Conservation (phyloP, 2,797 vertebrate genomes). For the Mormyrops boulengeri region DNA sequence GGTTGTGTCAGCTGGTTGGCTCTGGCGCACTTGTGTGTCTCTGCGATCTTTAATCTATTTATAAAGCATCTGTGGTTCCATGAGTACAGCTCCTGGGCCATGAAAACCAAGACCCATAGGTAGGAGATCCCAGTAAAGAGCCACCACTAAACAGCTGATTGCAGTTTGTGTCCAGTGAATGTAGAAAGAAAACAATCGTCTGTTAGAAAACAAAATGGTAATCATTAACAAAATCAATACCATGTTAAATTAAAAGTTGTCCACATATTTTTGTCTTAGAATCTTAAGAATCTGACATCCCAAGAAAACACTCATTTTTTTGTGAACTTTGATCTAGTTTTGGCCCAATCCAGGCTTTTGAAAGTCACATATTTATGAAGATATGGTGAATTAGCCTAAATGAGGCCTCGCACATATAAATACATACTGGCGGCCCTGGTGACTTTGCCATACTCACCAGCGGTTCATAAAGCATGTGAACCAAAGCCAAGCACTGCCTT, state of each 20-base stretch:
- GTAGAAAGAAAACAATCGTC: not conserved
- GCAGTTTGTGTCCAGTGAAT: not conserved
- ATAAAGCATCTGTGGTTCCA: not conserved
- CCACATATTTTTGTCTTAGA: not conserved
- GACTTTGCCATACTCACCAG: not conserved
- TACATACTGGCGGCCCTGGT: not conserved
- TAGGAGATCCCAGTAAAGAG: not conserved
- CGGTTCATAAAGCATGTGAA: not conserved
- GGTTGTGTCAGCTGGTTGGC: not conserved
- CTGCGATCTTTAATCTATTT: conserved; percentile 7
- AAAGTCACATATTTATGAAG: not conserved
- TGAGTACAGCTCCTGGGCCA: not conserved
- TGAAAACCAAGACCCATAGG: not conserved
- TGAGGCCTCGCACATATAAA: not conserved
- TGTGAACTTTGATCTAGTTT: not conserved
- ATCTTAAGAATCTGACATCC: not conserved
- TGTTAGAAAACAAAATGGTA: not conserved
- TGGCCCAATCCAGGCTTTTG: not conserved
- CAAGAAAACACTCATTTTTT: not conserved
- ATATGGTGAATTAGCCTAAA: not conserved
- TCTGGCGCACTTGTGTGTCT: not conserved
- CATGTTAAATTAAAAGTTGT: not conserved
- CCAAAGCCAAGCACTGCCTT: not conserved
- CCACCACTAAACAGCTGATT: not conserved
- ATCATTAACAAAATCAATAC: not conserved